Evolutionary conservation across 1,140 invertebrate genomes (phyloP).

Genomic region (Agrilus planipennis): DNA sequence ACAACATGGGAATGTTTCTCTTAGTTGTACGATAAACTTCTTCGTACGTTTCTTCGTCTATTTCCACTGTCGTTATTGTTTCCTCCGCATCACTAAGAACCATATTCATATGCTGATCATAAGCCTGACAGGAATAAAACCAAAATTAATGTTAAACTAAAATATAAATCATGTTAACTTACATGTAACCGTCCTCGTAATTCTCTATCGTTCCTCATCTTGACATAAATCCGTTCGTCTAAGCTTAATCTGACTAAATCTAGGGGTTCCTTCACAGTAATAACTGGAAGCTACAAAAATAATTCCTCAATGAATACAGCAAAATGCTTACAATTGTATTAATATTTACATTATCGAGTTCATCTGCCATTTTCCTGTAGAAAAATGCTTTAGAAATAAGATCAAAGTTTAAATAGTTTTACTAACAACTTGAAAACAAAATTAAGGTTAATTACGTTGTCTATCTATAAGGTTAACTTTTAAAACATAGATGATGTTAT

Average conservation of each 20-base stretch:
- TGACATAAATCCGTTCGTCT: constrained; percentile 97
- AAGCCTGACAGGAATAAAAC: constrained; percentile 57
- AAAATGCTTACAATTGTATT: neutral
- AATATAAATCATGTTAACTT: no score
- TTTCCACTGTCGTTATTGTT: constrained; percentile 94
- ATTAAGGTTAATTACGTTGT: no score
- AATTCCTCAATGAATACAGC: constrained; percentile 8
- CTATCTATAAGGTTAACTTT: no score
- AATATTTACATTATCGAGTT: constrained; percentile 1
- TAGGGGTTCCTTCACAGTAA: constrained; percentile 92
- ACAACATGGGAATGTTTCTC: constrained; percentile 94
- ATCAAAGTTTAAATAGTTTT: no score
- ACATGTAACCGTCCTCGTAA: constrained; percentile 87
- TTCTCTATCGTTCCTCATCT: constrained; percentile 97
- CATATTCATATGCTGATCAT: constrained; percentile 99
- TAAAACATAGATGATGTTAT: no score
- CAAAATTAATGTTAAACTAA: neutral
- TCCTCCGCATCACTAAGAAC: constrained; percentile 96
- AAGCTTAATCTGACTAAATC: constrained; percentile 92
- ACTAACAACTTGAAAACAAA: no score
- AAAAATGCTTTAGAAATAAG: no score
- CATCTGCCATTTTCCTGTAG: constrained; percentile 2
- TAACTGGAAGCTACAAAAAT: constrained; percentile 53
- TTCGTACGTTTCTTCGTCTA: constrained; percentile 98
- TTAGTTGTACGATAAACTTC: constrained; percentile 97